Base-by-base conservation (phyloP, 64 coral and sea anemone genomes). In the Catalaphyllia jardinei region DNA sequence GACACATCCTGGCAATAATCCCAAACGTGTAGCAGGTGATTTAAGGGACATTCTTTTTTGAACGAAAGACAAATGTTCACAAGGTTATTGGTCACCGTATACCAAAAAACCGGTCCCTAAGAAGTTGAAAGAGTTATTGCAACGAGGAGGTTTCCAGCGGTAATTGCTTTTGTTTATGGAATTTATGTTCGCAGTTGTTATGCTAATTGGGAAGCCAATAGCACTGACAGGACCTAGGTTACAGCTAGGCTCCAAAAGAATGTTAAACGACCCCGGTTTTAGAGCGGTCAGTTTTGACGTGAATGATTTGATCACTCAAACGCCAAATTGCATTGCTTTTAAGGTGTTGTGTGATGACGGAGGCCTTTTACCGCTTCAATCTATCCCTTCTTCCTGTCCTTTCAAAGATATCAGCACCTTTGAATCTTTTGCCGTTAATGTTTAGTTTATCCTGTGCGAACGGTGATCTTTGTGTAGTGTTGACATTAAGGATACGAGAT, bases 101-200 rank as follows among this genome's bases (percentile, higher is more conserved):
- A 50, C 8, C 42, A 71, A 67, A 71, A 64, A 71, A 20, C 65
- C 51, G 71, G 19, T 38, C 60, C 88, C 80, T 79, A 93, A 90
- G 86, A 24, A 51, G 18, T 57, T 79, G 75, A 55, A 52, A 77
- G 46, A 89, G 83, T 61, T 55, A 62, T 74, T 88, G 78, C 71
- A 67, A 82, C 84, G 78, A 62, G 79, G 73, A 69, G 76, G 87
- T 75, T 93, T 80, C 81, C 92, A 78, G 91, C 42, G 64, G 81
- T 97, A 97, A 97, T 97, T 97, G 83, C 88, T 88, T 93, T 97
- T 97, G 95, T 97, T 97, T 90, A 80, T 89, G 91, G 75, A 91
- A 87, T 87, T 75, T 92, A 63, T 93, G 74, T 74, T 29, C 39
- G 78, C 91, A 92, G 88, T 96, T 96, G 95, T 97, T 88, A 97